Evolutionary conservation across 2,888 invertebrate species (phyloP), one percentile per base, ranked within the genome.

Genomic region (Perizoma flavofasciatum): DNA sequence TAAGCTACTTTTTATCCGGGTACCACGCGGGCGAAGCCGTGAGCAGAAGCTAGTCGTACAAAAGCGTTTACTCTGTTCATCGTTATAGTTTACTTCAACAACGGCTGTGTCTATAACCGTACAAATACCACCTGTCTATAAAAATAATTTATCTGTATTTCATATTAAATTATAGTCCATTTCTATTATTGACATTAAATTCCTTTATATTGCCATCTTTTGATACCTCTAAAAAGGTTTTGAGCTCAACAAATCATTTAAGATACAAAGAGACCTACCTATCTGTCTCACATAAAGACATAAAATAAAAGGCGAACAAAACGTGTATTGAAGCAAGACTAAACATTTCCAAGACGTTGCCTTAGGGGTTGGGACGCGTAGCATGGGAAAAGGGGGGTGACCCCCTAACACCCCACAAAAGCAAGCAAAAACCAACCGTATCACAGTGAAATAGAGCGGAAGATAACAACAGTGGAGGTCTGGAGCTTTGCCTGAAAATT

Each of bases 331-430:
- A 81, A 77, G 80, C 81, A 82, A 82, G 82, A 85, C 88, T 86
- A 84, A 87, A 83, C 86, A 83, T 86, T 86, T 84, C 85, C 88
- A 89, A 89, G 89, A 89, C 87, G 84, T 73, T 81, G 87, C 77
- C 78, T 75, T 61, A 70, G 74, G 80, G 55, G 69, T 70, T 61
- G 66, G 67, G 70, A 48, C 57, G 60, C 50, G 57, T 55, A 67
- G 77, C 63, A 58, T 67, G 76, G 56, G 78, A 59, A 65, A 57
- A 64, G 53, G 68, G 74, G 76, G 73, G 67, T 67, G 69, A 65
- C 71, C 72, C 71, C 71, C 50, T 50, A 65, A 61, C 50, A 63
- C 59, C 35, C 55, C 57, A 56, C 50, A 8, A 55, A 55, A 39
- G 45, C 56, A 58, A 56, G 55, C 59, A 0, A 83, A 70, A 74